These are phyloP conservation scores for Mythimna loreyi DNA, from an alignment of 2,888 invertebrate species.

Conservation along the genomic window DNA sequence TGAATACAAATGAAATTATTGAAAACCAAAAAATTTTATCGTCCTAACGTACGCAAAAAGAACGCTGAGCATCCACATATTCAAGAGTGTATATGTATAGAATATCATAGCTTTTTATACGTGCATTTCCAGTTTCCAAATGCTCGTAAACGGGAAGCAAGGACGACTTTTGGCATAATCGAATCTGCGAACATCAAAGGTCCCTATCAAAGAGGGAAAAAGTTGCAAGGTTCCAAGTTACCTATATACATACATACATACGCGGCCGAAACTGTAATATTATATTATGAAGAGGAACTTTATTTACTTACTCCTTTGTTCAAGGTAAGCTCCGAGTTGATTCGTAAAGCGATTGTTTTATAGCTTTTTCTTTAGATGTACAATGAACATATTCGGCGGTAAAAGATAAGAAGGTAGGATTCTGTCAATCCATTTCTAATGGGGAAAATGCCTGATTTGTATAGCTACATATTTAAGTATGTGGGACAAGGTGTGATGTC, in stretches of 20 bases:
- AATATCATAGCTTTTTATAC: slow-evolving; percentile 11
- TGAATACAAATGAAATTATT: too few species aligned
- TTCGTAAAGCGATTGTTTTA: slow-evolving; percentile 12
- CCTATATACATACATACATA: slow-evolving; percentile 12
- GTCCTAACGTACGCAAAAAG: too few species aligned
- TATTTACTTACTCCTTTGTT: slow-evolving; percentile 38
- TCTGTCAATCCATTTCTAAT: too few species aligned
- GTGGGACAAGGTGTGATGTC: too few species aligned
- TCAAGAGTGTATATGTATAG: background rate
- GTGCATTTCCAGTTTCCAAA: background rate
- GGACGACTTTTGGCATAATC: slow-evolving; percentile 45
- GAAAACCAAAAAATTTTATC: too few species aligned
- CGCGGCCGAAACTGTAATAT: slow-evolving; percentile 18
- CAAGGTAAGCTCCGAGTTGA: slow-evolving; percentile 5
- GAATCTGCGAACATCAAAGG: slow-evolving; percentile 57
- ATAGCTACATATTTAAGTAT: too few species aligned
- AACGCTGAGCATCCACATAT: too few species aligned
- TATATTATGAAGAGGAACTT: slow-evolving; percentile 27
- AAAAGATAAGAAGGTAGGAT: too few species aligned
- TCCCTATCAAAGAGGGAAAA: slow-evolving; percentile 46
- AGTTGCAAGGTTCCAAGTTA: slow-evolving; percentile 38
- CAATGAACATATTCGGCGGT: background rate
- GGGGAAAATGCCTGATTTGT: too few species aligned
- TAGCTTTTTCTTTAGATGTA: background rate
- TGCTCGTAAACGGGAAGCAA: slow-evolving; percentile 13